These are phyloP conservation scores for Chionoecetes opilio DNA, from an alignment of 1,140 invertebrate species.

Conservation along the genomic window DNA sequence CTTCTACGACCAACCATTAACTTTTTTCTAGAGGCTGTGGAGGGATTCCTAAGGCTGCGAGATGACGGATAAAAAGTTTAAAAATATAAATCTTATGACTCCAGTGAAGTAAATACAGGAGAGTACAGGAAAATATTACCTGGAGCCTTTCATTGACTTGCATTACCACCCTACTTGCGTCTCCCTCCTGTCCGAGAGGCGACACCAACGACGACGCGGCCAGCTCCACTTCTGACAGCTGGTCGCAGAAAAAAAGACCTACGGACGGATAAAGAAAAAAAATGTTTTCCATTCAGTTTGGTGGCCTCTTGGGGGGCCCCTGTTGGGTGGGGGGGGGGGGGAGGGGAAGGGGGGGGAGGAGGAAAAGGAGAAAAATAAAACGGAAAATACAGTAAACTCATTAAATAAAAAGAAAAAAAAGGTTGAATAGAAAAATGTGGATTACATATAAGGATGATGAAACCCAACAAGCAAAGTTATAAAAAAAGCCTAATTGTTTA, in stretches of 20 bases:
- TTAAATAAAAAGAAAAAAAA: not conserved
- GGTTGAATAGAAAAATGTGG: not conserved
- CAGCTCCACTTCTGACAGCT: constrained; percentile 2
- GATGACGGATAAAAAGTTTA: not conserved
- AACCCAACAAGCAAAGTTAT: no score
- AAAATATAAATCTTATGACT: not conserved
- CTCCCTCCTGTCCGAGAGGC: not conserved
- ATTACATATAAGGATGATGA: not conserved
- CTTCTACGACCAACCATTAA: not conserved
- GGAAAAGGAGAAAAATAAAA: no score
- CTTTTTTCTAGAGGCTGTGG: not conserved
- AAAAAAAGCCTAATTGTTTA: no score
- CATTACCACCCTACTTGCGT: not conserved
- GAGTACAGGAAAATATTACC: not conserved
- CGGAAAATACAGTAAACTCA: no score
- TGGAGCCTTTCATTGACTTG: not conserved
- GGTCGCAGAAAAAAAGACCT: constrained; percentile 6
- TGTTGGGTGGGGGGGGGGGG: not conserved
- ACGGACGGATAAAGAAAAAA: not conserved
- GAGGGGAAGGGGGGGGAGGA: not conserved
- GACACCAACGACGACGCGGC: not conserved
- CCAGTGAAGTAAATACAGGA: no score
- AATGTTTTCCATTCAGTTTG: not conserved
- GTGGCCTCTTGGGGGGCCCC: not conserved
- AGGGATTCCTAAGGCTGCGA: not conserved